A percentile compares a stretch with the other conserved stretches of the same genome.
phyloP scores from a whole-genome alignment of 2,888 invertebrate species.

The Pasiphila rectangulata region DNA sequence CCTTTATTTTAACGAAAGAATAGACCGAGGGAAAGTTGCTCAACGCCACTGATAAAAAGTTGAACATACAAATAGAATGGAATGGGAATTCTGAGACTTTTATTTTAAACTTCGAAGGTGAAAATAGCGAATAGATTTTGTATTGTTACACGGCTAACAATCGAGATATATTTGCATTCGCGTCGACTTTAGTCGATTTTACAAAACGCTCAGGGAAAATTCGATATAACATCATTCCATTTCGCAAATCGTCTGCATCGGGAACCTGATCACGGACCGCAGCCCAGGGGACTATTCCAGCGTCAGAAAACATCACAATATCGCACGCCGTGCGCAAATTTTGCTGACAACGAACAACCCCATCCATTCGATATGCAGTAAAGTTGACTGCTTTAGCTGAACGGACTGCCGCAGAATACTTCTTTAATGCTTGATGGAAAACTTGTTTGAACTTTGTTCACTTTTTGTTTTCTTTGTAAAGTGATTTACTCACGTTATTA shows the following conservation, averaged over 20 bases:
- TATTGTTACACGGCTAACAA: conserved; percentile 11
- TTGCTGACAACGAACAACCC: conserved; percentile 38
- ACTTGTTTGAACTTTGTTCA: neutral
- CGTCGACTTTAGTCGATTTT: conserved; percentile 9
- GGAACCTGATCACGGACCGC: conserved; percentile 27
- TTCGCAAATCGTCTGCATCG: conserved; percentile 32
- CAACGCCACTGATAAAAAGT: conserved; percentile 28
- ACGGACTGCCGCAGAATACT: conserved; percentile 21
- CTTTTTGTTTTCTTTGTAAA: neutral
- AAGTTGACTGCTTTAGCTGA: conserved; percentile 42
- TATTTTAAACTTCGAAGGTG: conserved; percentile 6
- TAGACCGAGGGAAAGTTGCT: conserved; percentile 18
- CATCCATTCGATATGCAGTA: conserved; percentile 48
- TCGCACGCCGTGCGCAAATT: conserved; percentile 30
- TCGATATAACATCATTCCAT: conserved; percentile 33
- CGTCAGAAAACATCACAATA: conserved; percentile 36
- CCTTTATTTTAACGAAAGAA: conserved; percentile 23
- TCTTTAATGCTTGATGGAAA: neutral
- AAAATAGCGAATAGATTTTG: conserved; percentile 19
- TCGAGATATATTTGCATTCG: conserved; percentile 5
- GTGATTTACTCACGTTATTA: neutral
- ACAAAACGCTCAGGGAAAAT: conserved; percentile 18
- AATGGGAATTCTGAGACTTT: conserved; percentile 18
- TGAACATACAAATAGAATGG: conserved; percentile 25
- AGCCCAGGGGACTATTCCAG: conserved; percentile 31